A percentile compares a stretch with the other conserved stretches of the same genome.
Conservation (phyloP, 1,140 invertebrate genomes). For the Brachionus sp. region DNA sequence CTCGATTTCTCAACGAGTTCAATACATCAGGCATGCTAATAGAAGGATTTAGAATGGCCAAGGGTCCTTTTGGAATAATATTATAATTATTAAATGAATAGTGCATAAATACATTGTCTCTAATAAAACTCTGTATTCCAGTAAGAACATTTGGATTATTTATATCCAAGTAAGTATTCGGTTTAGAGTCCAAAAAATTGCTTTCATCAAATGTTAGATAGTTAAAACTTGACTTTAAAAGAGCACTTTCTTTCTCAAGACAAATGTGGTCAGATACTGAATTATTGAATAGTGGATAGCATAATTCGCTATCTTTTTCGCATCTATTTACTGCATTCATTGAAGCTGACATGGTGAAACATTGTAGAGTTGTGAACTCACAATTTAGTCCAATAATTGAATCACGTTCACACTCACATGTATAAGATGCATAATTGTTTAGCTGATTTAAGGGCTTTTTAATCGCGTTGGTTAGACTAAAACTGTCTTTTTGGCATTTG, state of each 20-base stretch:
- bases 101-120: not conserved
- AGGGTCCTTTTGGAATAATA: conserved; percentile 18
- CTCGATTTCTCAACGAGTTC: not conserved
- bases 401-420: not conserved
- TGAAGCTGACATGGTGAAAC: not conserved
- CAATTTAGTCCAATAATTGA: conserved; percentile 8
- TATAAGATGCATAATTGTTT: conserved; percentile 1
- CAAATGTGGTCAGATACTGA: not conserved
- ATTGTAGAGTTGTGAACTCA: not conserved
- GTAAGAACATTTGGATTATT: not conserved
- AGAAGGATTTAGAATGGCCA: conserved; percentile 33
- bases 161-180: not conserved
- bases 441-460: not conserved
- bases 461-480: not conserved
- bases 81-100: not conserved
- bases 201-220: conserved; percentile 36
- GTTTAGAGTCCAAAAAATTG: not conserved
- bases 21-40: conserved; percentile 12
- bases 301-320: not conserved
- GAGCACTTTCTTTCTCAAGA: not conserved
- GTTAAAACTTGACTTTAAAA: not conserved
- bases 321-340: not conserved
- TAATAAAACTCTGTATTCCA: conserved; percentile 29
- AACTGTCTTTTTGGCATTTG: not conserved
- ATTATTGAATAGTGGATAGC: not conserved